Base-by-base conservation (phyloP, 2,797 vertebrate species). In the Tenualosa ilisha region DNA sequence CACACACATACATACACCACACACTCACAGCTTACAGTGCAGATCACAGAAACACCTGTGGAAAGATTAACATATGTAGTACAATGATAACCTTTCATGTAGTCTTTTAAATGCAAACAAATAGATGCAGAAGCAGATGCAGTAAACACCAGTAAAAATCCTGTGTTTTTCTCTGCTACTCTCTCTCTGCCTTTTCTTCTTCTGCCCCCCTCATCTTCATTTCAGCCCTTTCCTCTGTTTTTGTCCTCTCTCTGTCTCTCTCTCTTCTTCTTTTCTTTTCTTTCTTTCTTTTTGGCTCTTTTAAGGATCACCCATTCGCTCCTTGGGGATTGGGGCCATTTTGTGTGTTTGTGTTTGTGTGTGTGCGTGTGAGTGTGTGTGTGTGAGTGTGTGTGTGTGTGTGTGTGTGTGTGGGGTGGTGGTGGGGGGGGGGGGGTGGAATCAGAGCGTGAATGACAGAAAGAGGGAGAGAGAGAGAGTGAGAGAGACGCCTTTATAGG, bases 321-420 rank as follows among this genome's bases (percentile, higher is more conserved):
- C 89, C 8, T 86, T 0, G 89, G 91, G 93, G 90, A 87, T 87
- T 86, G 88, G 89, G 89, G 89, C 88, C 92, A 92, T 92, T 92
- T 92, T 90, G 43, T 84, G 85, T 81, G 87, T 90, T 24, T 65
- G 63, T 65, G 63, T 65, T 6, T 65, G 63, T 65, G 63, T 90
- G 50, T 84, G 85, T 68, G 87, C 90, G 50, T 51, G 50, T 51
- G 50, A 6, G 50, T 51, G 50, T 12, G 50, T 90, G 50, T 84
- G 85, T 68, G 87, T 90, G 50, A 6, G 50, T 51, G 50, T 9
- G 50, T 51, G 50, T 51, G 50, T 90, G 50, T 84, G 85, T 68
- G 87, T 90, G 54, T n/a, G 59, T 24, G 22, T 61, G 59, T n/a
- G 59, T 8, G 5, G 5, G 22, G 59, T n/a, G 22, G n/a, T 0